Conservation (phyloP, 2,797 vertebrate species). For the Muscicapa striata region DNA sequence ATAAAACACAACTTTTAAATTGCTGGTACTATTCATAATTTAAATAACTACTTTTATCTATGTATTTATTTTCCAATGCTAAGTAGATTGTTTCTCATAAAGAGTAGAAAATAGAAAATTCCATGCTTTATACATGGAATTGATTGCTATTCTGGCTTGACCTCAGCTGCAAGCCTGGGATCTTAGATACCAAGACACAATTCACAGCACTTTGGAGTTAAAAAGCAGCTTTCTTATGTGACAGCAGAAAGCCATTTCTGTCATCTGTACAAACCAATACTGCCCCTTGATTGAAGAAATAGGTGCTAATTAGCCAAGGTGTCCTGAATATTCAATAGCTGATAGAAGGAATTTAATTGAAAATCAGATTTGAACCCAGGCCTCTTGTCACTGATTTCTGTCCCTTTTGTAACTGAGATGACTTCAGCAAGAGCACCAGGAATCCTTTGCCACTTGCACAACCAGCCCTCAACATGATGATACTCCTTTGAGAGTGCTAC, state of each 20-base stretch:
- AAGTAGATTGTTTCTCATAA: not conserved
- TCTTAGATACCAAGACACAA: not conserved
- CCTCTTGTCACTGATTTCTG: not conserved
- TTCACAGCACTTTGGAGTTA: not conserved
- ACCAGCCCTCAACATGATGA: not conserved
- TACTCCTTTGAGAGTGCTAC: not conserved
- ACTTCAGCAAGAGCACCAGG: not conserved
- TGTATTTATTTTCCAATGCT: slow-evolving; percentile 18
- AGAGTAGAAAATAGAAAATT: not conserved
- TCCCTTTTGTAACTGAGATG: not conserved
- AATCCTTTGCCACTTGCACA: not conserved
- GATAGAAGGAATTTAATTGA: not conserved
- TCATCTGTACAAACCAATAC: not conserved
- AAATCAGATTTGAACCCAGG: not conserved
- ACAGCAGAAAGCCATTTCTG: not conserved
- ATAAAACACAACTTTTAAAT: slow-evolving; percentile 17
- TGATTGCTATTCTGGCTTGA: not conserved
- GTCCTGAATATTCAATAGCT: not conserved
- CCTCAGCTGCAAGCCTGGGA: not conserved
- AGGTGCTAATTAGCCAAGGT: not conserved
- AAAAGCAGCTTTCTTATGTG: not conserved
- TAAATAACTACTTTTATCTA: slow-evolving; percentile 26
- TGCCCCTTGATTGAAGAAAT: not conserved
- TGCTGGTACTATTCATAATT: not conserved
- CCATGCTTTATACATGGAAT: not conserved